These are phyloP conservation scores for Coenonympha arcania DNA, from an alignment of 2,888 invertebrate species.

Conservation along the genomic window DNA sequence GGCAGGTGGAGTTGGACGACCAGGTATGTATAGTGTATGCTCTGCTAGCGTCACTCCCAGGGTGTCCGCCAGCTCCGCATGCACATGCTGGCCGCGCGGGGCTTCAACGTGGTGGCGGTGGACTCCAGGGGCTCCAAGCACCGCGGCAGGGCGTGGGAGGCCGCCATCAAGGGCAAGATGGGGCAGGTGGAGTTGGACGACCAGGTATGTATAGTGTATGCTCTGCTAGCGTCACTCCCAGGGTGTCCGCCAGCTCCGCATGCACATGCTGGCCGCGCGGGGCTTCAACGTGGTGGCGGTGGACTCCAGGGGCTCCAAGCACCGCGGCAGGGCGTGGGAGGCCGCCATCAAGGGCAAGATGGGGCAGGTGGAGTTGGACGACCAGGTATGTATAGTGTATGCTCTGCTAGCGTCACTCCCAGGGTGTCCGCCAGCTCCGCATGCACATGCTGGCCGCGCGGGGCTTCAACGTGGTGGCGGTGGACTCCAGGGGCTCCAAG, in stretches of 20 bases:
- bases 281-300: slow-evolving; percentile 97
- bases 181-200: slow-evolving; percentile 95
- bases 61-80: slow-evolving; percentile 92
- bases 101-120: slow-evolving; percentile 95
- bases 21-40: slow-evolving; percentile 71
- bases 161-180: slow-evolving; percentile 90
- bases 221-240: slow-evolving; percentile 49
- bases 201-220: slow-evolving; percentile 71
- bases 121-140: slow-evolving; percentile 97
- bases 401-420: slow-evolving; percentile 20
- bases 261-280: slow-evolving; percentile 95
- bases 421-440: slow-evolving; percentile 92
- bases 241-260: slow-evolving; percentile 91
- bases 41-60: slow-evolving; percentile 64
- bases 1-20: slow-evolving; percentile 93
- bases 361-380: slow-evolving; percentile 94
- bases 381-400: slow-evolving; percentile 76
- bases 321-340: slow-evolving; percentile 94
- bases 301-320: slow-evolving; percentile 95
- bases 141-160: slow-evolving; percentile 93
- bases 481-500: slow-evolving; percentile 96
- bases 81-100: slow-evolving; percentile 95
- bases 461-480: slow-evolving; percentile 95
- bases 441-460: slow-evolving; percentile 96
- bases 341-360: slow-evolving; percentile 90